A percentile compares a stretch with the other conserved stretches of the same genome.
Conservation (phyloP, 2,888 invertebrate species). For the Parapristionchus giblindavisi region DNA sequence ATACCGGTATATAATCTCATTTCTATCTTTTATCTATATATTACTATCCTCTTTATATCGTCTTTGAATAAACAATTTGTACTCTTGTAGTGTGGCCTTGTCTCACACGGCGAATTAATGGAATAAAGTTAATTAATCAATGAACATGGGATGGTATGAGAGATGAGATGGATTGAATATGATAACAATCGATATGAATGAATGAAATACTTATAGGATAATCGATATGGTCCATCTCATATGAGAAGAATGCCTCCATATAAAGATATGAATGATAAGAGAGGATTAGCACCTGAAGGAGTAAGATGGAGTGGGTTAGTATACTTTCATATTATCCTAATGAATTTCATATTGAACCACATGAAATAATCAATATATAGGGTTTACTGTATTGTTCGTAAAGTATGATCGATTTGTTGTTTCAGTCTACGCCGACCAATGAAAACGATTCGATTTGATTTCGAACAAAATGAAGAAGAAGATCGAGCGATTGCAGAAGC, state of each 20-base stretch:
- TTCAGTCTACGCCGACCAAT: not conserved
- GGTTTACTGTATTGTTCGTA: too few species aligned
- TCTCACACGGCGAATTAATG: conserved; percentile 22
- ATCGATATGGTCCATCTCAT: conserved; percentile 9
- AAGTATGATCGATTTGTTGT: not conserved
- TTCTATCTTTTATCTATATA: not conserved
- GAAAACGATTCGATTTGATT: conserved; percentile 44
- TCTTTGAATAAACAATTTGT: conserved; percentile 23
- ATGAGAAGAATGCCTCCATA: conserved; percentile 19
- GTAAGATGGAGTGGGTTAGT: conserved; percentile 24
- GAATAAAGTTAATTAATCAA: conserved; percentile 33
- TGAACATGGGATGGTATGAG: conserved; percentile 13
- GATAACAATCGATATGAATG: conserved; percentile 1
- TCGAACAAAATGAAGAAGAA: conserved; percentile 59
- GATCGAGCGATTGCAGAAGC: conserved; percentile 59
- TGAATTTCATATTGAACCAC: too few species aligned
- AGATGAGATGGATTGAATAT: not conserved
- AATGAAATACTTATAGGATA: conserved; percentile 10
- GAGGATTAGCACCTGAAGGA: too few species aligned
- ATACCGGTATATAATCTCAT: not conserved
- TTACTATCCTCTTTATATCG: not conserved
- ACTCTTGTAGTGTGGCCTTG: conserved; percentile 2
- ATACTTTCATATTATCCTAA: too few species aligned
- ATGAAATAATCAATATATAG: too few species aligned
- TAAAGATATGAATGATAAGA: conserved; percentile 12